Evolutionary conservation across 2,888 invertebrate genomes (phyloP).

Genomic region (Beris morrisii): DNA sequence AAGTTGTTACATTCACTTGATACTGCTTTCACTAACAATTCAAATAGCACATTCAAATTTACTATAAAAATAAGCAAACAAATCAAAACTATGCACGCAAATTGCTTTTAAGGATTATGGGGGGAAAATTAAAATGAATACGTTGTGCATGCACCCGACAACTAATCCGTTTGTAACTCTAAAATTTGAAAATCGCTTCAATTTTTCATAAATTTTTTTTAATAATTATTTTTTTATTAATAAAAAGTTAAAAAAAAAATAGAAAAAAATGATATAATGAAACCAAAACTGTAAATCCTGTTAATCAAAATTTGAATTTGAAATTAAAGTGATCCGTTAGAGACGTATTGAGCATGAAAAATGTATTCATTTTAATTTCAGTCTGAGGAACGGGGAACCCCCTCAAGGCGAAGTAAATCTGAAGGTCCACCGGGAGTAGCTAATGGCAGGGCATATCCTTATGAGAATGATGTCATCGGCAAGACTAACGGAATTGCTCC

Average conservation of each 20-base stretch:
- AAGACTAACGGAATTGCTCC: conserved; percentile 30
- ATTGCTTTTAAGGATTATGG: conserved; percentile 22
- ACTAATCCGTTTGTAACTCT: conserved; percentile 19
- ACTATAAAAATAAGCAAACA: no score
- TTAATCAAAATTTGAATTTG: conserved; percentile 2
- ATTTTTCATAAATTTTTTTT: conserved; percentile 14
- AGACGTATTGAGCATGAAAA: conserved; percentile 35
- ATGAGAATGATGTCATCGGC: conserved; percentile 43
- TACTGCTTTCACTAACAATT: no score
- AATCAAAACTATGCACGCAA: conserved; percentile 12
- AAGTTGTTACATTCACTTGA: no score
- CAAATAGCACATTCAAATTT: no score
- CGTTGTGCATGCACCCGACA: conserved; percentile 41
- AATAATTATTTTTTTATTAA: no score
- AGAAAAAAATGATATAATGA: not conserved
- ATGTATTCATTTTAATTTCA: conserved; percentile 56
- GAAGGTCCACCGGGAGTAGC: conserved; percentile 67
- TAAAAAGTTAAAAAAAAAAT: not conserved
- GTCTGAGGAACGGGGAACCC: conserved; percentile 72
- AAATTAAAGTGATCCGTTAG: not conserved
- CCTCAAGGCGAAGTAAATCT: conserved; percentile 76
- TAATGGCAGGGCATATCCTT: conserved; percentile 54
- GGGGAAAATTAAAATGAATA: conserved; percentile 44
- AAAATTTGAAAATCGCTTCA: conserved; percentile 28
- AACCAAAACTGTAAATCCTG: not conserved